A percentile compares a stretch with the other conserved stretches of the same genome.
Conservation (phyloP, 1,140 invertebrate genomes). For the Eriosoma lanigerum region DNA sequence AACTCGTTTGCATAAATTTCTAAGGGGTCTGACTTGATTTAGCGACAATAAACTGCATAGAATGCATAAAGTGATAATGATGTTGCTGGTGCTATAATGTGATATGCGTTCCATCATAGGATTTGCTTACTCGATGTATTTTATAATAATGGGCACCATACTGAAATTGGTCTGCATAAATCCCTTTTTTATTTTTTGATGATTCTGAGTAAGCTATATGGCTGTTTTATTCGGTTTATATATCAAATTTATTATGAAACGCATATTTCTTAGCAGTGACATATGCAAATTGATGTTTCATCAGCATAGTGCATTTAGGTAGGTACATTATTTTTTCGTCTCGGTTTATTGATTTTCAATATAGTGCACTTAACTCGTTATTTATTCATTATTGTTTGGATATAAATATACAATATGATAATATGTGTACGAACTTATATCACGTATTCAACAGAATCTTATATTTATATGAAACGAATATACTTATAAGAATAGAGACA, state of each 20-base stretch:
- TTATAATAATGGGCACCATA: neutral
- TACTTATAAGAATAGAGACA: too few relatives aligned
- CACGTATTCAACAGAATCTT: too few relatives aligned
- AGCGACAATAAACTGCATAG: constrained; percentile 1
- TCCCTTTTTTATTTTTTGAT: neutral
- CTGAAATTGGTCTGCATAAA: neutral
- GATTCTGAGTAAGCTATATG: neutral
- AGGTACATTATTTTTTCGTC: neutral
- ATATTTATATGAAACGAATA: too few relatives aligned
- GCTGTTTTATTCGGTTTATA: neutral
- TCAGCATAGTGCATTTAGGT: neutral
- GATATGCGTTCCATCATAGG: neutral
- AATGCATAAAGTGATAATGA: constrained; percentile 16
- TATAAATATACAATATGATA: too few relatives aligned
- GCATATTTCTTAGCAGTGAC: neutral
- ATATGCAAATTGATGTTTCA: neutral
- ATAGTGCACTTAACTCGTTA: neutral
- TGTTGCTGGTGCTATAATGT: neutral
- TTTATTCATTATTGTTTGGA: too few relatives aligned
- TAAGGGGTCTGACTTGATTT: neutral
- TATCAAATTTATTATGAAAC: neutral
- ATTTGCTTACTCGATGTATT: constrained; percentile 23
- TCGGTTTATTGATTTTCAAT: neutral
- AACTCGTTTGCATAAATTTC: neutral
- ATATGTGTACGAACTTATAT: too few relatives aligned